Evolutionary conservation across 2,797 vertebrate species (phyloP).

Genomic region (Chaetophractus vellerosus): DNA sequence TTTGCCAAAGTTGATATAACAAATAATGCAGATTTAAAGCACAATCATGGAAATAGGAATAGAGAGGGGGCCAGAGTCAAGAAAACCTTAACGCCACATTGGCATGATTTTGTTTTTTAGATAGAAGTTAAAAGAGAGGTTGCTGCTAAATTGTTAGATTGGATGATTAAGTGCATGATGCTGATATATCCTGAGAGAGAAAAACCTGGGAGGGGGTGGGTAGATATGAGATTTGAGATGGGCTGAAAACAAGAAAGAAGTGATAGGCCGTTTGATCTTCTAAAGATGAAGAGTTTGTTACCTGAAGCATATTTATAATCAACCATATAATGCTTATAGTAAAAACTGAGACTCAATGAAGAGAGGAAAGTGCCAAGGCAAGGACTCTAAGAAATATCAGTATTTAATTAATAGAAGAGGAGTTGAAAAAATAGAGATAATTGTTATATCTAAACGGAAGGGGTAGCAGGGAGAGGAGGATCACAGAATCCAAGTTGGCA

Average conservation of each 20-base stretch:
- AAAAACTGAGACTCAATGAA: background rate
- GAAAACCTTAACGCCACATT: background rate
- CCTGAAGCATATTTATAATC: background rate
- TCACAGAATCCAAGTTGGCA: background rate
- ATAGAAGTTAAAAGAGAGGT: background rate
- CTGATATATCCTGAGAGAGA: background rate
- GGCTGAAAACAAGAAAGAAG: background rate
- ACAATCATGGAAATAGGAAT: background rate
- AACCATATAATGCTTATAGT: background rate
- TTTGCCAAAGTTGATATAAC: background rate
- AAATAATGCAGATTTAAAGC: background rate
- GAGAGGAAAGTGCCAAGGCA: background rate
- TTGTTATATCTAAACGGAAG: background rate
- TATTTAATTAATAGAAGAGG: conserved; percentile 8
- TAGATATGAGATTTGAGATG: background rate
- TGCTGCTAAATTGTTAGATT: background rate
- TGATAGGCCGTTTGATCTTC: background rate
- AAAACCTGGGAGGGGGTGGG: background rate
- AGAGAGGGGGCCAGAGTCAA: background rate
- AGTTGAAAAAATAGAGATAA: background rate
- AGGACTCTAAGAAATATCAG: background rate
- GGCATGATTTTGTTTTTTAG: conserved; percentile 1
- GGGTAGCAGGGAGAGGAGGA: background rate
- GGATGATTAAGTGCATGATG: background rate
- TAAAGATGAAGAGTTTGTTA: background rate